A percentile compares a stretch with the other conserved stretches of the same genome.
Conservation (phyloP, 2,888 invertebrate species). For the Morinoia aosen region DNA sequence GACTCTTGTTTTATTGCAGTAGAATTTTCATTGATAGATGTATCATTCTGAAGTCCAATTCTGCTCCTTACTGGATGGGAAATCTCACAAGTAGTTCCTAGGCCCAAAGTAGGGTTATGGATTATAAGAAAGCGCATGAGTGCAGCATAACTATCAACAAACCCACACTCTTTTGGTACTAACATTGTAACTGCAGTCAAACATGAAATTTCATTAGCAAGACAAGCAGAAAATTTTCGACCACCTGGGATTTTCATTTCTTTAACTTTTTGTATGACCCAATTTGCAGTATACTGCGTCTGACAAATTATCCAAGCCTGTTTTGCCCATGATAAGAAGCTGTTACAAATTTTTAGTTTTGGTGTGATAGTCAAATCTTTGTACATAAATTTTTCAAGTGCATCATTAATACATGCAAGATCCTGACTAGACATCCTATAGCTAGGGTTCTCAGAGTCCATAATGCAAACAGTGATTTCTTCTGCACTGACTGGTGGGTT, state of each 20-base stretch:
- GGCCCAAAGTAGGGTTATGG: neutral
- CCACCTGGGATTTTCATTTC: neutral
- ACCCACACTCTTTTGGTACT: slow-evolving; percentile 40
- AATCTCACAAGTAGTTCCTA: neutral
- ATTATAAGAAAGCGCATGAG: slow-evolving; percentile 26
- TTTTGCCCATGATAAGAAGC: neutral
- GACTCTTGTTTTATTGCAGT: neutral
- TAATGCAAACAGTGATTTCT: slow-evolving; percentile 8
- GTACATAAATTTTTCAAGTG: slow-evolving; percentile 7
- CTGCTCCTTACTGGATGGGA: neutral
- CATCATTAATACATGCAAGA: neutral
- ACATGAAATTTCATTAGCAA: neutral
- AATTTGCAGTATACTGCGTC: neutral
- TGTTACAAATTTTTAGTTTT: slow-evolving; percentile 36
- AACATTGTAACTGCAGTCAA: slow-evolving; percentile 24
- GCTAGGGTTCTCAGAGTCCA: neutral
- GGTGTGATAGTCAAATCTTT: slow-evolving; percentile 31
- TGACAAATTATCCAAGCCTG: slow-evolving; percentile 29
- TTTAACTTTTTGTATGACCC: slow-evolving; percentile 13
- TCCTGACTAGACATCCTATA: slow-evolving; percentile 7
- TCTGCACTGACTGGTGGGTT: neutral
- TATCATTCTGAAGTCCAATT: neutral
- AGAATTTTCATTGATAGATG: neutral
- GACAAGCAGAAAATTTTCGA: neutral
- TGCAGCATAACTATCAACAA: neutral